Percentiles rank a stretch among this genome's conserved stretches.
phyloP scores from a whole-genome alignment of 2,113 vertebrate species.

The Semnornis frantzii region DNA sequence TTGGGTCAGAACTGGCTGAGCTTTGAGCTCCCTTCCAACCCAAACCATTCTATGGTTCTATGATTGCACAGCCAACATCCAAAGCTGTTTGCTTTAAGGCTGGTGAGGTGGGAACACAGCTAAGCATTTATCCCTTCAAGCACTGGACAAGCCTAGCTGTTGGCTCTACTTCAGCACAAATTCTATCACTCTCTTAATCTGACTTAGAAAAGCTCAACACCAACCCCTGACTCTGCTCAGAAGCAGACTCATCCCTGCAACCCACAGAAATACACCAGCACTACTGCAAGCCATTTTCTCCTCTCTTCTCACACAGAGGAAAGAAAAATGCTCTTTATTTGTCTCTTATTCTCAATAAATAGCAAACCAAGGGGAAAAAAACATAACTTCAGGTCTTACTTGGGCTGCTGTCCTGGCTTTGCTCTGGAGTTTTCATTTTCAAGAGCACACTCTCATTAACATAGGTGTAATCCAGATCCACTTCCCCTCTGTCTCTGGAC shows the following conservation, averaged over 20 bases:
- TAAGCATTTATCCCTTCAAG: neutral
- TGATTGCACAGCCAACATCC: neutral
- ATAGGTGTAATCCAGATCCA: constrained; percentile 89
- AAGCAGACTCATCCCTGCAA: neutral
- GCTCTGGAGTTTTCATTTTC: constrained; percentile 72
- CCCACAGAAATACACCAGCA: neutral
- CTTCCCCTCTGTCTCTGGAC: constrained; percentile 71
- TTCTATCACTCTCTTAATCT: neutral
- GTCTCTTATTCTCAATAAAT: neutral
- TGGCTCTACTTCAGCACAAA: neutral
- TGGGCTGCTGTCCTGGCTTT: constrained; percentile 48
- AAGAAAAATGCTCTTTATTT: neutral
- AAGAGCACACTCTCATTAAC: constrained; percentile 88
- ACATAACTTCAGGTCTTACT: constrained; percentile 58
- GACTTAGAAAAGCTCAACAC: neutral
- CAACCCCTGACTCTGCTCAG: neutral
- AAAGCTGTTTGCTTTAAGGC: neutral
- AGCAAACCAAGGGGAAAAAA: neutral
- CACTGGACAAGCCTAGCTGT: neutral
- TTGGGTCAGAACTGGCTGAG: too few relatives aligned
- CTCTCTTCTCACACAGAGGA: neutral
- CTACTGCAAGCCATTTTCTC: neutral
- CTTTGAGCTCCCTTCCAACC: too few relatives aligned
- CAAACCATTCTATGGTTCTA: neutral
- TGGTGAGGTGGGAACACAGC: neutral